A percentile compares a stretch with the other conserved stretches of the same genome.
These are phyloP conservation scores for Rhineura floridana DNA, from an alignment of 2,113 vertebrate species.

Conservation along the genomic window DNA sequence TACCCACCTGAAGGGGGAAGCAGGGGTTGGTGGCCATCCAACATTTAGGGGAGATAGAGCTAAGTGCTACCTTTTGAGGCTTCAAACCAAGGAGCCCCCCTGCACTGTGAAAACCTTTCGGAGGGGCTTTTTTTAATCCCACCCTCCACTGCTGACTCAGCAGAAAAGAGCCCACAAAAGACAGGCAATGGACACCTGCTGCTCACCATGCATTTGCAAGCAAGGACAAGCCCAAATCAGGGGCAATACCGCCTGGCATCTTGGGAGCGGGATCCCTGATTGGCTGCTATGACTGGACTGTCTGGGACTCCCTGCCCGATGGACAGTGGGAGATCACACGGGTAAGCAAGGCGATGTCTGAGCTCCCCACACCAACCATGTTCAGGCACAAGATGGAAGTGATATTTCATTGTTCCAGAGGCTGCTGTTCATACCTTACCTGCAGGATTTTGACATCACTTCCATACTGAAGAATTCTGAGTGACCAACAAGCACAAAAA, in stretches of 20 bases:
- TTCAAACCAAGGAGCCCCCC: neutral
- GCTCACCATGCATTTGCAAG: neutral
- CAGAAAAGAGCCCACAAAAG: neutral
- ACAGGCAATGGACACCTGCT: neutral
- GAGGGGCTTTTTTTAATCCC: neutral
- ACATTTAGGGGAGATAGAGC: neutral
- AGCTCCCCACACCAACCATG: neutral
- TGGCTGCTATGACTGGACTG: neutral
- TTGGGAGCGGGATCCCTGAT: neutral
- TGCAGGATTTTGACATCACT: neutral
- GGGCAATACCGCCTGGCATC: neutral
- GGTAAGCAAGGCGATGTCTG: neutral
- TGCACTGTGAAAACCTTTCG: conserved; percentile 31
- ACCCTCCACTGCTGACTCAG: neutral
- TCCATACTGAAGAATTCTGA: neutral
- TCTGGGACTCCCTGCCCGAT: neutral
- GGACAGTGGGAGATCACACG: neutral
- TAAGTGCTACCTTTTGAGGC: neutral
- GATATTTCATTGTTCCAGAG: neutral
- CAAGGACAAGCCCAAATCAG: neutral
- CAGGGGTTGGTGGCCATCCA: neutral
- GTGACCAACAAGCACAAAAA: conserved; percentile 18
- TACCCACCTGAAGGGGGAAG: neutral
- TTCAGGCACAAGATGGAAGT: neutral
- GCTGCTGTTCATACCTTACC: rapidly evolving